phyloP scores from a whole-genome alignment of 1,140 invertebrate species.

The Bathynomus jamesi region DNA sequence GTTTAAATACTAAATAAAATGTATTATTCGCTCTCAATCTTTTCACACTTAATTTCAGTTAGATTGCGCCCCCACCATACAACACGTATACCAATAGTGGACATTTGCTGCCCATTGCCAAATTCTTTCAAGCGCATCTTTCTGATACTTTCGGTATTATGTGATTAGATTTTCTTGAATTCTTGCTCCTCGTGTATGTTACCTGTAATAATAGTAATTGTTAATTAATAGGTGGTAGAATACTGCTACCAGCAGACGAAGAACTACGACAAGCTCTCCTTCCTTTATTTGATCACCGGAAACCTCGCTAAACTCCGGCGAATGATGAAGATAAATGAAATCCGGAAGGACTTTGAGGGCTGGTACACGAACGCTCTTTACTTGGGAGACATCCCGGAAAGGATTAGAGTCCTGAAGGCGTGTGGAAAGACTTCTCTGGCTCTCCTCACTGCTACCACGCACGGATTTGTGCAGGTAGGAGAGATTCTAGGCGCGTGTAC shows the following conservation, averaged over 20 bases:
- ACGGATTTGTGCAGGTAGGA: conserved; percentile 63
- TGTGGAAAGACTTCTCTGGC: conserved; percentile 66
- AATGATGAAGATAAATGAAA: conserved; percentile 99
- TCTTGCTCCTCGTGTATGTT: no score
- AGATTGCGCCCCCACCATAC: no score
- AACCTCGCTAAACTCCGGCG: conserved; percentile 96
- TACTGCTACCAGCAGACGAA: conserved; percentile 99
- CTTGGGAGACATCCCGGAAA: conserved; percentile 83
- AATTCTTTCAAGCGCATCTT: no score
- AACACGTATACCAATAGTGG: no score
- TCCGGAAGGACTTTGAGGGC: conserved; percentile 87
- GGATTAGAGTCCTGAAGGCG: conserved; percentile 82
- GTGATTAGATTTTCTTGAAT: no score
- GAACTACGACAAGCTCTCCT: conserved; percentile 97
- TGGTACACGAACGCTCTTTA: conserved; percentile 93
- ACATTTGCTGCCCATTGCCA: no score
- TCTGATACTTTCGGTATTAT: no score
- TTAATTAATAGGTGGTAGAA: conserved; percentile 78
- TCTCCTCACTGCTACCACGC: conserved; percentile 90
- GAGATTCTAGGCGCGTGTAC: background rate
- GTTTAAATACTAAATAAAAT: no score
- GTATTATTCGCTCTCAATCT: no score
- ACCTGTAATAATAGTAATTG: no score
- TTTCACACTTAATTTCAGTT: no score
- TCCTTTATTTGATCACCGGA: conserved; percentile 96